Conservation (phyloP, 1,140 invertebrate species). For the Ceratina australensis region DNA sequence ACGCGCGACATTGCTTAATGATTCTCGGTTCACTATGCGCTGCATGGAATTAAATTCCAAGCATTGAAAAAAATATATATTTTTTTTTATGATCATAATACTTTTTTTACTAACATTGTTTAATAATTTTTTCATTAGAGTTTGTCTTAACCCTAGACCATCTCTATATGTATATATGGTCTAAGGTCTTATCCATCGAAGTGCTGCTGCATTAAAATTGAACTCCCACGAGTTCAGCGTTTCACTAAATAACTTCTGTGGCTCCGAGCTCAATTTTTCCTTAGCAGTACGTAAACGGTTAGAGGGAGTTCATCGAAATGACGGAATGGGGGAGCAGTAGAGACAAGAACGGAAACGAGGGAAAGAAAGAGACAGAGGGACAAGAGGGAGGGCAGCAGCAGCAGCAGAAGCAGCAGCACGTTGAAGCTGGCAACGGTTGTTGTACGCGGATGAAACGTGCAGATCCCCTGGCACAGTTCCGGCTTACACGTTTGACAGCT, state of each 20-base stretch:
- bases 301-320: neutral
- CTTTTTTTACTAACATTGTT: no score
- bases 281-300: constrained; percentile 7
- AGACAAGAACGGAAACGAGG: constrained; percentile 38
- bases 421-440: constrained; percentile 46
- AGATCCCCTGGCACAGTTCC: constrained; percentile 66
- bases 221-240: neutral
- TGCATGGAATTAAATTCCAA: no score
- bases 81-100: no score
- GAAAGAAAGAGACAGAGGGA: constrained; percentile 1
- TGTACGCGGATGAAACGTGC: constrained; percentile 41
- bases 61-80: no score
- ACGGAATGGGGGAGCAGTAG: neutral
- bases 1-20: neutral
- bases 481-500: constrained; percentile 72
- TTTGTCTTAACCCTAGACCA: no score
- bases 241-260: neutral
- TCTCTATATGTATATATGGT: no score
- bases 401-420: no score
- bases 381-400: neutral
- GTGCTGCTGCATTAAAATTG: no score
- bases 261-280: neutral
- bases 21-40: neutral
- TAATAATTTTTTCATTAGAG: no score
- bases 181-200: no score